These are phyloP conservation scores for Nematolebias whitei DNA, from an alignment of 2,113 vertebrate species.

Conservation along the genomic window DNA sequence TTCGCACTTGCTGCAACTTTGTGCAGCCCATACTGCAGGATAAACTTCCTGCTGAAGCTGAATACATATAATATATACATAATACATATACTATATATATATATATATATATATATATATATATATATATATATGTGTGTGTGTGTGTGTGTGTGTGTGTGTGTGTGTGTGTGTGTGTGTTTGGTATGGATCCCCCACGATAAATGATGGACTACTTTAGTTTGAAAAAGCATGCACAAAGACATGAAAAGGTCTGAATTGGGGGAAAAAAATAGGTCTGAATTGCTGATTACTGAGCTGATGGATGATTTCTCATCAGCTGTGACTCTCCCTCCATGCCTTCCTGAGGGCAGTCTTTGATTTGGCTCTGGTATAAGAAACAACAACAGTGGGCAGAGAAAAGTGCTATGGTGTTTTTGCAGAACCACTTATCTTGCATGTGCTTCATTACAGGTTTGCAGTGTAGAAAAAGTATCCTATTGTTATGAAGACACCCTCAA, in stretches of 20 bases:
- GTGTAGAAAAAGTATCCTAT: slow-evolving; percentile 41
- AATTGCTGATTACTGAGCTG: slow-evolving; percentile 1
- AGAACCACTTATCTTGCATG: slow-evolving; percentile 16
- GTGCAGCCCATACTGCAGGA: too few relatives aligned
- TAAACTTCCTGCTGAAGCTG: too few relatives aligned
- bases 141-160: too few relatives aligned
- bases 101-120: too few relatives aligned
- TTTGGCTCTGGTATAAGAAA: slow-evolving; percentile 3
- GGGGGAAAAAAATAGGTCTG: neutral
- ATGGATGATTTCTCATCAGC: neutral
- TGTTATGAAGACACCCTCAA: slow-evolving; percentile 21
- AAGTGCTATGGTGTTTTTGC: slow-evolving; percentile 2
- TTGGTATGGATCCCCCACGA: neutral
- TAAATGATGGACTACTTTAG: neutral
- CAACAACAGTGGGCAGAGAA: slow-evolving; percentile 3
- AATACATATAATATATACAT: too few relatives aligned
- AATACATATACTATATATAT: too few relatives aligned
- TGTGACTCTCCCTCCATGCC: neutral
- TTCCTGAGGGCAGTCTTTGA: slow-evolving; percentile 15
- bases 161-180: too few relatives aligned
- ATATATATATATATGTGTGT: too few relatives aligned
- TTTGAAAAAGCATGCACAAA: too few relatives aligned
- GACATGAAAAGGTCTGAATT: too few relatives aligned
- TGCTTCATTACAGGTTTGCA: slow-evolving; percentile 33
- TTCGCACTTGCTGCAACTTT: too few relatives aligned